Base-by-base conservation (phyloP, 2,888 invertebrate genomes). In the Eupithecia inturbata region DNA sequence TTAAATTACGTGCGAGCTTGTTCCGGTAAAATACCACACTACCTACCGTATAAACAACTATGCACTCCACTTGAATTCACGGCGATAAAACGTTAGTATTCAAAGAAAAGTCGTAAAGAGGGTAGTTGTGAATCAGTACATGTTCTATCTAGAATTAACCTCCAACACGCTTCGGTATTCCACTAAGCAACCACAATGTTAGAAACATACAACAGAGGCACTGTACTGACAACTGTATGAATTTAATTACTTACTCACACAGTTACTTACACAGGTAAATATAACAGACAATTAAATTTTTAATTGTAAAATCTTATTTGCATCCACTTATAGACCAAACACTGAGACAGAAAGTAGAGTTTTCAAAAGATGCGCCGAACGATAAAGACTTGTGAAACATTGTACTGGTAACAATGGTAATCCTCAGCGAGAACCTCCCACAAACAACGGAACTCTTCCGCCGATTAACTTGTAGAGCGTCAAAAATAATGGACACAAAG, bases 1-100 rank as follows among this genome's bases (percentile, higher is more conserved):
- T 92, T 92, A 89, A 90, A 91, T 87, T 91, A 92, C 89, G 89
- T 90, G 91, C 89, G 87, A 89, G 87, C 88, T 89, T 89, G 92
- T 92, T 93, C 91, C 92, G 91, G 90, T 91, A 90, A 90, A 89
- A 88, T 87, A 73, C 66, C 71, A 68, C 28, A 60, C 88, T 41
- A 66, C 64, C 39, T 22, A 39, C n/a, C 49, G 49, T 22, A 66
- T 62, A 82, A 82, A 70, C 72, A 60, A 75, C 72, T 73, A 73
- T 41, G 41, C 22, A 66, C 26, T n/a, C 31, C 12, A 36, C 45
- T 67, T 26, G 28, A 67, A 45, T 45, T 45, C 45, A 67, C 36
- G n/a, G 33, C 64, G 5, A 66, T 66, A 66, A 66, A 53, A 41
- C n/a, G 39, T 39, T 19, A 33, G 33, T 33, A n/a, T 64, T 66